Percentiles rank a stretch among this genome's conserved stretches.
These are phyloP conservation scores for Nemotelus pantherinus DNA, from an alignment of 2,888 invertebrate species.

Conservation along the genomic window DNA sequence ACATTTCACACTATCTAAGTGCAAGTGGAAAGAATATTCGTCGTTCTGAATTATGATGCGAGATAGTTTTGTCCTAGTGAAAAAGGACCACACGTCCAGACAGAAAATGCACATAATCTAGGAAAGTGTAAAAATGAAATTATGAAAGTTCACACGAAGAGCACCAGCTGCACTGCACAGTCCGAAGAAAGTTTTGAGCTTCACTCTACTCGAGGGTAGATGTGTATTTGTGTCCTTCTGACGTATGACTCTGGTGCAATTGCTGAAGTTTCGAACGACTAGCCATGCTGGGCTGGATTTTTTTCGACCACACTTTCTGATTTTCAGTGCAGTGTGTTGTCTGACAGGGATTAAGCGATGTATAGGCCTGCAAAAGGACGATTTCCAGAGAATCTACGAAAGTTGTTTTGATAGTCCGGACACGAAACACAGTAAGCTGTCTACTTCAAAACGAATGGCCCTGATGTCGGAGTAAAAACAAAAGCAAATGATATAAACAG, in stretches of 20 bases:
- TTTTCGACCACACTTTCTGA: slow-evolving; percentile 7
- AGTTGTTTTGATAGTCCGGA: neutral
- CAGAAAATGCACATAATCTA: neutral
- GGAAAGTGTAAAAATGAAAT: slow-evolving; percentile 41
- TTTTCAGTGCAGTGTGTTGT: neutral
- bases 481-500: slow-evolving; percentile 37
- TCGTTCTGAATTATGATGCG: slow-evolving; percentile 14
- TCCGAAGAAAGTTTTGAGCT: too few relatives aligned
- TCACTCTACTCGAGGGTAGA: neutral
- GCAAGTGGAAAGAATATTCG: neutral
- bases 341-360: neutral
- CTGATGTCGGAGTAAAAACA: neutral
- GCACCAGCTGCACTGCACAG: neutral
- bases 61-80: neutral
- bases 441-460: slow-evolving; percentile 2
- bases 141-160: slow-evolving; percentile 38
- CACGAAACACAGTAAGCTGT: slow-evolving; percentile 20
- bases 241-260: slow-evolving; percentile 15
- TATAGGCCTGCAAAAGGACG: neutral
- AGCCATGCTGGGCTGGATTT: neutral
- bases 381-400: neutral
- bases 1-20: too few relatives aligned
- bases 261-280: neutral
- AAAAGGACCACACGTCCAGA: slow-evolving; percentile 4
- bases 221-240: neutral